phyloP scores from a whole-genome alignment of 2,888 invertebrate genomes.

The Coelopa pilipes region DNA sequence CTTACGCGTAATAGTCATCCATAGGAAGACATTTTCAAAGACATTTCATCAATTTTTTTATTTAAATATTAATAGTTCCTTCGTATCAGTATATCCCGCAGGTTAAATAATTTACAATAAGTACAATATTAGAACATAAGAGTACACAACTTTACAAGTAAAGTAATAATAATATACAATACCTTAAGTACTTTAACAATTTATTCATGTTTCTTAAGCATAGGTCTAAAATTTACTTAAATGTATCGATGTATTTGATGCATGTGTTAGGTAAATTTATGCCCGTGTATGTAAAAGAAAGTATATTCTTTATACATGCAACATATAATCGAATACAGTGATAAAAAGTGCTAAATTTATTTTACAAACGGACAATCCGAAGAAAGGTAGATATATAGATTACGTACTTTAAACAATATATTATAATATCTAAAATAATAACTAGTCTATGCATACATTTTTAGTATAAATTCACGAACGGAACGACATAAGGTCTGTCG shows the following conservation, averaged over 20 bases:
- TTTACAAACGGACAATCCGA: too few species aligned
- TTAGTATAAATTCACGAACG: too few species aligned
- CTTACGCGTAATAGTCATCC: too few species aligned
- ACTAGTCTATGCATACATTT: not conserved
- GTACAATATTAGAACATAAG: constrained; percentile 13
- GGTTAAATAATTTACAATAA: constrained; percentile 17
- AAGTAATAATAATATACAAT: constrained; percentile 9
- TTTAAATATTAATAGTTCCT: too few species aligned
- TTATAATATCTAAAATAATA: not conserved
- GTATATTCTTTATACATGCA: constrained; percentile 21
- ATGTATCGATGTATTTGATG: too few species aligned
- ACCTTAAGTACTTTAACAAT: constrained; percentile 11
- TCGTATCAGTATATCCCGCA: not conserved
- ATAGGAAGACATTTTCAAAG: too few species aligned
- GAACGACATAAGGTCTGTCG: too few species aligned
- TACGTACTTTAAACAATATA: not conserved
- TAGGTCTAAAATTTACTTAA: too few species aligned
- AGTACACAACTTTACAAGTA: constrained; percentile 4
- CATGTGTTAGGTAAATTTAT: constrained; percentile 12
- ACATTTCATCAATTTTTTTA: too few species aligned
- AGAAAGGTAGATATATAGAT: too few species aligned
- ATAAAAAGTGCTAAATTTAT: too few species aligned
- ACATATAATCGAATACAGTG: constrained; percentile 26
- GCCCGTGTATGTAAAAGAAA: constrained; percentile 9
- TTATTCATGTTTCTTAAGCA: too few species aligned